Evolutionary conservation across 2,113 vertebrate genomes (phyloP).

Genomic region (Galeopterus variegatus): DNA sequence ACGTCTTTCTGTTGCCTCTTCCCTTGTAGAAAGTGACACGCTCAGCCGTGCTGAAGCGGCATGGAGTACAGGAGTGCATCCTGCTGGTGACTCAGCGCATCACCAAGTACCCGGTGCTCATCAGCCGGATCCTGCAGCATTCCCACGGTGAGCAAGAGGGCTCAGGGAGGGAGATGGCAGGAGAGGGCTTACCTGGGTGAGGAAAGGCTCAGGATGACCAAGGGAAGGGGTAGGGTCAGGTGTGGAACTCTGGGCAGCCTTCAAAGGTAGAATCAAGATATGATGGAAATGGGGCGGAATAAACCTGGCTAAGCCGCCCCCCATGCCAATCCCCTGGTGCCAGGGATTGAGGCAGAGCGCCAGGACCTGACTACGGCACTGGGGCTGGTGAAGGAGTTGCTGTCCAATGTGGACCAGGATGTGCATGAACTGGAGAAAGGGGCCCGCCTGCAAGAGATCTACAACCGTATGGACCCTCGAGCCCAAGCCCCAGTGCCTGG

Average conservation of each 20-base stretch:
- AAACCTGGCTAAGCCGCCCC: not conserved
- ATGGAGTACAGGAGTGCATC: conserved; percentile 96
- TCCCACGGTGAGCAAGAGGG: conserved; percentile 90
- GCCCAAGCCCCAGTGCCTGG: conserved; percentile 88
- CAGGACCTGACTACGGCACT: conserved; percentile 89
- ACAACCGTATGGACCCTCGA: conserved; percentile 90
- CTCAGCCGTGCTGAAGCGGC: conserved; percentile 92
- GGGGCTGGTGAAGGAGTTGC: conserved; percentile 91
- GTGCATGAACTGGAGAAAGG: conserved; percentile 93
- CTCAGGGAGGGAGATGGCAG: accelerated
- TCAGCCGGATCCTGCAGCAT: conserved; percentile 94
- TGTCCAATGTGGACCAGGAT: conserved; percentile 93
- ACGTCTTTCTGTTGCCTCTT: not conserved
- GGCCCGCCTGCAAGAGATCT: conserved; percentile 93
- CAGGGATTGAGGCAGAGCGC: conserved; percentile 92
- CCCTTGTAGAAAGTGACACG: conserved; percentile 91
- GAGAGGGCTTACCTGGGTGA: accelerated
- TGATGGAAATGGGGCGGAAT: not conserved
- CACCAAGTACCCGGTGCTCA: conserved; percentile 96
- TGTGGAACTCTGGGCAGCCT: not conserved
- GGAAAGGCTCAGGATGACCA: accelerated
- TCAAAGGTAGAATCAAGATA: not conserved
- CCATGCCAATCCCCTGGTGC: accelerated
- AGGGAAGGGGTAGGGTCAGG: not conserved
- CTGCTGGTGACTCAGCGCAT: conserved; percentile 96